Conservation (phyloP, 2,888 invertebrate species). For the Drosophila mercatorum region DNA sequence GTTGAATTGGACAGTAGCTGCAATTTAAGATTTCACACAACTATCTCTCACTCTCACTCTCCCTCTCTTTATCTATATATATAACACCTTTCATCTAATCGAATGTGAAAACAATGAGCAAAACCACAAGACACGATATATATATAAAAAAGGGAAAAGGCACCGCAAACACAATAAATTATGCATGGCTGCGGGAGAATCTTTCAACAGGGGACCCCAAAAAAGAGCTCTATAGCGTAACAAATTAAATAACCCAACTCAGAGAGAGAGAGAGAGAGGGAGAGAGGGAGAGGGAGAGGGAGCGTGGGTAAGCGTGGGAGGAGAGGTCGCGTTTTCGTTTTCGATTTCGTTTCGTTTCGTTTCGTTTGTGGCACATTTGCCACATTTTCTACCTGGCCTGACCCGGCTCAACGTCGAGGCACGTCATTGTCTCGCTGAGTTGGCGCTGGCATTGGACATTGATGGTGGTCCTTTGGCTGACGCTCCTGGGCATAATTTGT, state of each 20-base stretch:
- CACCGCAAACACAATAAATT: conserved; percentile 64
- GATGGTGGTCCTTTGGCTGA: conserved; percentile 68
- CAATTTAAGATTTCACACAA: conserved; percentile 77
- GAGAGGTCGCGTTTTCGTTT: conserved; percentile 63
- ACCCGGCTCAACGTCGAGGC: conserved; percentile 63
- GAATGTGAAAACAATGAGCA: conserved; percentile 65
- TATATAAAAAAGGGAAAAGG: conserved; percentile 15
- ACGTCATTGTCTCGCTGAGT: conserved; percentile 62
- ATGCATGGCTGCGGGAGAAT: conserved; percentile 67
- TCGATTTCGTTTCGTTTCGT: conserved; percentile 55
- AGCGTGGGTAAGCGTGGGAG: conserved; percentile 1
- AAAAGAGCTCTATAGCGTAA: conserved; percentile 53
- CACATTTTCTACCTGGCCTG: conserved; percentile 41
- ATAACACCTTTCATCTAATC: conserved; percentile 67
- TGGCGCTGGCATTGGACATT: conserved; percentile 54
- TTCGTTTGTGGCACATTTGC: conserved; percentile 59
- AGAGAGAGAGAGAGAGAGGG: not conserved
- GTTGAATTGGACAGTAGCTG: conserved; percentile 56
- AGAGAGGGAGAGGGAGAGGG: not conserved
- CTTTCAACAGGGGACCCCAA: conserved; percentile 57
- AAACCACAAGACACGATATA: conserved; percentile 52
- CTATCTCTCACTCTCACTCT: conserved; percentile 2
- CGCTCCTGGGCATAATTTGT: conserved; percentile 78
- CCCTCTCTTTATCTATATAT: not conserved
- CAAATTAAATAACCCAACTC: conserved; percentile 73